Conservation (phyloP, 1,140 invertebrate genomes). For the Drosophila bocki region DNA sequence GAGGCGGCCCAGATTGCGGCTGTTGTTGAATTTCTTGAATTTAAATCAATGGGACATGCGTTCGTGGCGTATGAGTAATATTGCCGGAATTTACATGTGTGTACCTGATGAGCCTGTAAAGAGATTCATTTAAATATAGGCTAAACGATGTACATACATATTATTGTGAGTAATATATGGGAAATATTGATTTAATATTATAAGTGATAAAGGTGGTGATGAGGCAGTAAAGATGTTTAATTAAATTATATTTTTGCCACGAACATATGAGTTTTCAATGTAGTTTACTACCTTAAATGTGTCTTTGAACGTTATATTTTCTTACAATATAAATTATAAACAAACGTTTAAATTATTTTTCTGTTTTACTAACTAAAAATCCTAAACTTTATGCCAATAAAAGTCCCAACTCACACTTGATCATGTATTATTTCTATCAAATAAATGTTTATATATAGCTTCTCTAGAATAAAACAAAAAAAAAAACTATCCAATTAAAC, state of each 20-base stretch:
- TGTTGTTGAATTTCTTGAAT: slow-evolving; percentile 13
- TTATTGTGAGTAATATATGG: background rate
- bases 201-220: background rate
- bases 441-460: background rate
- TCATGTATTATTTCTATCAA: background rate
- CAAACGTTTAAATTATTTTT: too few species aligned
- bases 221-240: background rate
- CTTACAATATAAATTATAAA: too few species aligned
- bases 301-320: too few species aligned
- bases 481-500: background rate
- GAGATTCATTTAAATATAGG: slow-evolving; percentile 8
- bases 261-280: too few species aligned
- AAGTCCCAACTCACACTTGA: fast-evolving
- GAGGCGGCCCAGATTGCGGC: slow-evolving; percentile 16
- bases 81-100: background rate
- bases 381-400: background rate
- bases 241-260: background rate
- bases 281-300: background rate
- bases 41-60: slow-evolving; percentile 36
- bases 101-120: slow-evolving; percentile 11
- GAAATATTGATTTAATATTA: background rate
- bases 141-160: background rate
- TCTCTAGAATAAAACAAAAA: background rate
- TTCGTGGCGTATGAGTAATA: slow-evolving; percentile 33
- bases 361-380: background rate